These are phyloP conservation scores for Arion vulgaris DNA, from an alignment of 1,140 invertebrate genomes.

Conservation along the genomic window DNA sequence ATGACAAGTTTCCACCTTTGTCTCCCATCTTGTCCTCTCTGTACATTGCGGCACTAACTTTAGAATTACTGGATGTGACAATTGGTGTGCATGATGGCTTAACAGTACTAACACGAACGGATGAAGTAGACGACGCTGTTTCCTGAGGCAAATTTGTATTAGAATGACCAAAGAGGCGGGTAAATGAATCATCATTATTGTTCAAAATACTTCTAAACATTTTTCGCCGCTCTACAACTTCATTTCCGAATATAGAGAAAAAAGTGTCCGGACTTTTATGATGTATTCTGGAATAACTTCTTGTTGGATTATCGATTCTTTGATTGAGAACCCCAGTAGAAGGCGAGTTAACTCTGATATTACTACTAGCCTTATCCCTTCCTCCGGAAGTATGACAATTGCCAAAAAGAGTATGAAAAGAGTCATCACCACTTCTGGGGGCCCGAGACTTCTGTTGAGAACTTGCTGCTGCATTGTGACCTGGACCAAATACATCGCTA, in stretches of 20 bases:
- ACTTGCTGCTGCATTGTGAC: background rate
- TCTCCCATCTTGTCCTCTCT: background rate
- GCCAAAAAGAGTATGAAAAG: slow-evolving; percentile 29
- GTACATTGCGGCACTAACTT: background rate
- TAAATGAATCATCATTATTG: slow-evolving; percentile 21
- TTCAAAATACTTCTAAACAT: slow-evolving; percentile 4
- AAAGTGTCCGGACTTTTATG: background rate
- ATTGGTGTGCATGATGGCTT: background rate
- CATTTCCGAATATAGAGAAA: slow-evolving; percentile 20
- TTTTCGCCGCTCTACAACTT: background rate
- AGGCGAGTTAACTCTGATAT: background rate
- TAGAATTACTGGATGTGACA: background rate
- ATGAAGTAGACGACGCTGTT: background rate
- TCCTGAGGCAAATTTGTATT: background rate
- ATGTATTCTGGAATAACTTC: background rate
- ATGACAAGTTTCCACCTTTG: background rate
- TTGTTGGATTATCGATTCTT: background rate
- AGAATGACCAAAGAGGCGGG: slow-evolving; percentile 6
- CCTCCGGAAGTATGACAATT: background rate
- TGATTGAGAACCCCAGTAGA: background rate
- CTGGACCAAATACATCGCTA: slow-evolving; percentile 11
- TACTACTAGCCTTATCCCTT: background rate
- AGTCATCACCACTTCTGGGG: slow-evolving; percentile 29
- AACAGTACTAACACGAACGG: background rate
- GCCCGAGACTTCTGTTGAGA: background rate